Conservation (phyloP, 2,113 vertebrate species). For the Sylvicapra grimmia region DNA sequence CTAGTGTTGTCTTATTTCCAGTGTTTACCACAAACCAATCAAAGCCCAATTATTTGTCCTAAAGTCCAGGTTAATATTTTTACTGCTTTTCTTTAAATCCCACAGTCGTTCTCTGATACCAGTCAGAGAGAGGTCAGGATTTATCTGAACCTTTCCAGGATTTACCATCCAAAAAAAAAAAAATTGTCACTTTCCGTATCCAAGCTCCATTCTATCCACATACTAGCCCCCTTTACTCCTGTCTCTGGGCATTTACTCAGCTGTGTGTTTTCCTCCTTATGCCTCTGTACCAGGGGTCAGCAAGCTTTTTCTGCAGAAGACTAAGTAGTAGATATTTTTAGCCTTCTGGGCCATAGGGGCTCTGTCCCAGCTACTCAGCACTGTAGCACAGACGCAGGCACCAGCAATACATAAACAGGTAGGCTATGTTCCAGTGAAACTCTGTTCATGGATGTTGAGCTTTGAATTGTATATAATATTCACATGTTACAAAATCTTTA, state of each 20-base stretch:
- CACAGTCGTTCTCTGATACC: neutral
- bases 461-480: neutral
- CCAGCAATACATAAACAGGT: fast-evolving
- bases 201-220: neutral
- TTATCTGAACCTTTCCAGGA: neutral
- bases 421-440: neutral
- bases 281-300: neutral
- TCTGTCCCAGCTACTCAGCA: neutral
- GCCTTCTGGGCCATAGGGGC: neutral
- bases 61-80: neutral
- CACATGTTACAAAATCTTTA: neutral
- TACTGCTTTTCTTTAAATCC: neutral
- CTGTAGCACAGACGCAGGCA: neutral
- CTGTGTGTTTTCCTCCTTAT: neutral
- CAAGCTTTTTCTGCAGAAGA: neutral
- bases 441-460: neutral
- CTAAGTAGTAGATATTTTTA: neutral
- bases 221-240: too few relatives aligned
- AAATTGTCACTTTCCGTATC: neutral
- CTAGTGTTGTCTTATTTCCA: neutral
- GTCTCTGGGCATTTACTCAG: neutral
- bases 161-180: neutral
- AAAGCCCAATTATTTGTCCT: neutral
- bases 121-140: neutral
- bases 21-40: neutral